Conservation (phyloP, 2,113 vertebrate species). For the Anhinga rufa region DNA sequence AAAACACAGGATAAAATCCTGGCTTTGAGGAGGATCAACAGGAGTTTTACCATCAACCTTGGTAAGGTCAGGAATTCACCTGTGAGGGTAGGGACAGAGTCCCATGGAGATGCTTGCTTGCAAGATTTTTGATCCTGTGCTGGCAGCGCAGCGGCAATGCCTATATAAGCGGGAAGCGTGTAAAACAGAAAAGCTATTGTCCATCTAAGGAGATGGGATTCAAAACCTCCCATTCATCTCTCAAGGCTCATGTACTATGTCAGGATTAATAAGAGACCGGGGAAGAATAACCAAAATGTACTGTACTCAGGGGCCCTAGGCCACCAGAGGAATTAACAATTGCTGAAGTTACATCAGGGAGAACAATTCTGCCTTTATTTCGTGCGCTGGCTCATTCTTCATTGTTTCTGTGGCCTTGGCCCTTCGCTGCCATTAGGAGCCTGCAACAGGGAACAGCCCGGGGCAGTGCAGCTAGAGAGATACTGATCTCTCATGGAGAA, state of each 20-base stretch:
- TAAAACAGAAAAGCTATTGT: slow-evolving; percentile 29
- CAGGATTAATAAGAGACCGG: slow-evolving; percentile 14
- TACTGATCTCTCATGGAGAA: not conserved
- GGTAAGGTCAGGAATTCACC: not conserved
- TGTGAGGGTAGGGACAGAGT: not conserved
- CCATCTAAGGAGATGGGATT: not conserved
- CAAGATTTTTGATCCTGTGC: not conserved
- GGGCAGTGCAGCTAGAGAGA: not conserved
- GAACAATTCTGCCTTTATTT: slow-evolving; percentile 46
- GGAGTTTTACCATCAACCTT: not conserved
- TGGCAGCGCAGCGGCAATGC: not conserved
- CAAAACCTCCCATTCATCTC: not conserved
- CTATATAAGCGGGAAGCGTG: not conserved
- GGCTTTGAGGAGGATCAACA: not conserved
- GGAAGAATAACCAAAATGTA: slow-evolving; percentile 5
- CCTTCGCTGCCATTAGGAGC: not conserved
- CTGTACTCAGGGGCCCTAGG: not conserved
- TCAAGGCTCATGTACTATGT: not conserved
- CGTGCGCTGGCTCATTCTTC: not conserved
- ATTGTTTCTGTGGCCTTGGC: not conserved
- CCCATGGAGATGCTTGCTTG: not conserved
- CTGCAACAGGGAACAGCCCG: not conserved
- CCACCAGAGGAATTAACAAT: not conserved
- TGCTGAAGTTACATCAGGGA: not conserved
- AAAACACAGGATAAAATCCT: not conserved